Evolutionary conservation across 2,113 vertebrate species (phyloP), one percentile per base, ranked within the genome.

Genomic region (Rhombomys opimus): DNA sequence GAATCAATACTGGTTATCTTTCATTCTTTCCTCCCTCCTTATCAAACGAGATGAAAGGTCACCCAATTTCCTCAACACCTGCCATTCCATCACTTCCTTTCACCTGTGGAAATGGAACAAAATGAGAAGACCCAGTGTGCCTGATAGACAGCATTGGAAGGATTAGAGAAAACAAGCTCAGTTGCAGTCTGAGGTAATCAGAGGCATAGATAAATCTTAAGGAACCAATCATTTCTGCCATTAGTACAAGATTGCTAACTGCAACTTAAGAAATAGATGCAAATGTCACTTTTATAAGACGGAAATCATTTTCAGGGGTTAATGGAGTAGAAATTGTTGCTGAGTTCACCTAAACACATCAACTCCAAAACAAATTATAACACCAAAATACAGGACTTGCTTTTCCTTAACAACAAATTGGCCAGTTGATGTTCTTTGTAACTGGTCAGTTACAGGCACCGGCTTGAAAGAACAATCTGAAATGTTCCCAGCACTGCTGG

Each of bases 401-500:
- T 87, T 78, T n/a, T 18, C 77, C 20, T 63, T 94, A 85, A 95
- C 50, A 89, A 91, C 12, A 46, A 70, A 91, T 1, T 54, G 87
- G 17, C 70, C 80, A 84, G n/a, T 75, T 59, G 18, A 63, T 41
- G 77, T 86, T 89, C 38, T 89, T 65, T 65, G 46, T 30, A 57
- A 68, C 25, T 92, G 63, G 38, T 35, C 85, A 92, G 32, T 81
- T 87, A 46, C 0, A 86, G 87, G 87, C 17, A 87, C 38, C 11
- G 2, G 10, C 86, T 22, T 68, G 80, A 38, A 61, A 59, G 63
- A 91, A 52, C 32, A 70, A 22, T 7, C 30, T 88, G 59, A 65
- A 77, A 12, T 3, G 52, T 12, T 15, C 76, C 91, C 90, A 95
- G 77, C 17, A 9, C 82, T 76, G 32, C 77, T 96, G 91, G 93